phyloP scores from a whole-genome alignment of 2,797 vertebrate genomes.

The Siniperca undulata region DNA sequence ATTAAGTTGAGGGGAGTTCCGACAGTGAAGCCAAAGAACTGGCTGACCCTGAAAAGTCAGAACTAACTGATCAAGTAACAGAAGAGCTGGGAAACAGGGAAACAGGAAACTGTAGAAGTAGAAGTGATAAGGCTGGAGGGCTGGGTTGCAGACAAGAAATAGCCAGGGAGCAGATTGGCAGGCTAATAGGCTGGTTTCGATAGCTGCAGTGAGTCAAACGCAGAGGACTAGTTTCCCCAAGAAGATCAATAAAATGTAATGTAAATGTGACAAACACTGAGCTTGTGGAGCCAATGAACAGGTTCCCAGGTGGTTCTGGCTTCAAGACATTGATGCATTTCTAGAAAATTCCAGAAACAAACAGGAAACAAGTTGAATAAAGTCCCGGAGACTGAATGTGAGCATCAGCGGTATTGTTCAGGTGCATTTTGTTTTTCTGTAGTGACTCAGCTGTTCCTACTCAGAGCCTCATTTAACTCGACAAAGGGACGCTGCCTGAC shows the following conservation, averaged over 20 bases:
- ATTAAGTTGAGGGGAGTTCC: background rate
- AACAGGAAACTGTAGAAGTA: background rate
- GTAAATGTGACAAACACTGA: background rate
- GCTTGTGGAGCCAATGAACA: no score
- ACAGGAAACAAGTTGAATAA: no score
- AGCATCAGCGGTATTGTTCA: slow-evolving; percentile 15
- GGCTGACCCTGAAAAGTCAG: background rate
- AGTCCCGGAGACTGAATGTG: background rate
- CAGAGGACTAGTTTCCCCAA: background rate
- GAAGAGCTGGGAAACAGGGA: background rate
- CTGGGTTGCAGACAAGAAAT: background rate
- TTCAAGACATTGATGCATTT: background rate
- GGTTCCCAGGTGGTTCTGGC: background rate
- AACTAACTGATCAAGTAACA: background rate
- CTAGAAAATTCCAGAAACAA: background rate
- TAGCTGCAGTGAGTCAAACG: background rate
- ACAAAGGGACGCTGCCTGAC: slow-evolving; percentile 40
- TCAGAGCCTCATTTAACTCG: slow-evolving; percentile 38
- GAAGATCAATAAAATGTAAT: slow-evolving; percentile 4
- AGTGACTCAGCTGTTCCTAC: slow-evolving; percentile 22
- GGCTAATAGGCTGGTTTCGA: background rate
- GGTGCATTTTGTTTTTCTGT: background rate
- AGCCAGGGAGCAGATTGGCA: slow-evolving; percentile 3
- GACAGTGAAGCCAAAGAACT: background rate
- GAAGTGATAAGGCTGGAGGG: background rate